Base-by-base conservation (phyloP, 2,888 invertebrate genomes). In the Spisula solida region DNA sequence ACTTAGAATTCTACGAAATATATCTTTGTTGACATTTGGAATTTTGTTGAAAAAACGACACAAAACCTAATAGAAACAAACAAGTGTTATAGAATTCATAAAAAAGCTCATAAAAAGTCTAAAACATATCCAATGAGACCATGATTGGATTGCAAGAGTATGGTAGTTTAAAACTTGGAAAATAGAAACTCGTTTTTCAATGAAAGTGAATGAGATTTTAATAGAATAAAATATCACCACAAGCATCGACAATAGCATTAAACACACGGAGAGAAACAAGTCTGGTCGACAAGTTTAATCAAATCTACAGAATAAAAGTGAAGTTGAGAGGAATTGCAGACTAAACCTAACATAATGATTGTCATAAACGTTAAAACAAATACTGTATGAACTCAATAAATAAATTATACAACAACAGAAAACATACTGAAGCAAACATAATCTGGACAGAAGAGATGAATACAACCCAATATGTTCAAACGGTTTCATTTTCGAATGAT, bases 141-240 rank as follows among this genome's bases (percentile, higher is more conserved):
- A n/a, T 5, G 31, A 75, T 75, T 75, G 31, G 75, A 12, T 75
- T 25, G 34, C 75, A 75, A 31, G 18, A 75, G 18, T 31, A 16
- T 31, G 75, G 34, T 31, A 31, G 16, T 18, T 14, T 75, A 12
- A 18, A 75, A 31, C 5, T 31, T 75, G 31, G n/a, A 75, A 31
- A 5, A 75, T 75, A 18, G 75, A 75, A 41, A 75, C 29, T 75
- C 34, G 16, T 75, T 12, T 14, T 5, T 34, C 34, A 4, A 16
- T 75, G 75, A 34, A 70, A 75, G 25, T 75, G 75, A 75, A 75
- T 34, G 75, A 75, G 31, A 75, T 75, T 75, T 75, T 75, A 75
- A 75, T 31, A 75, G 31, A 75, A 75, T 75, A 75, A 75, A 75
- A 34, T 14, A 75, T 75, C 34, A 16, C 75, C 75, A 12, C 18